Evolutionary conservation across 2,888 invertebrate genomes (phyloP), one percentile per base, ranked within the genome.

Genomic region (Scaptomyza flava): DNA sequence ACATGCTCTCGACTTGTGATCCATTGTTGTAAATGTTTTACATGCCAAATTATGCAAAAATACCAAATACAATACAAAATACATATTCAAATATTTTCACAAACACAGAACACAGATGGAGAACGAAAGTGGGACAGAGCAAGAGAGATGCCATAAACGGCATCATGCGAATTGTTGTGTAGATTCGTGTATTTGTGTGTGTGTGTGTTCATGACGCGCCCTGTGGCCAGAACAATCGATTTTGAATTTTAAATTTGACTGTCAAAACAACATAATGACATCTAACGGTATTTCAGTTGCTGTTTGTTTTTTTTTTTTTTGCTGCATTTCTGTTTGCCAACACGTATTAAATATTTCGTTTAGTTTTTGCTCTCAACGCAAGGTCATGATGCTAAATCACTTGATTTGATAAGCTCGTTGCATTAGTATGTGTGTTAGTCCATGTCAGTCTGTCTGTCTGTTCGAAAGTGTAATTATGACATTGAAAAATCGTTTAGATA

Each of bases 41-140:
- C 84, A 85, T 85, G 87, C 80, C 85, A 85, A 85, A 85, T 85
- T 89, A 85, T 85, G 84, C 84, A 84, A 85, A 87, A 85, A 85
- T 81, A 68, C 67, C 75, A 88, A 72, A 63, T 60, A 57, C 70
- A 78, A 86, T 86, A 73, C 87, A 57, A 68, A 78, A 86, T 85
- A 74, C 87, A 87, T 88, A 84, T 84, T 87, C 89, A 83, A 83
- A 88, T 81, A 86, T 67, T 68, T 72, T 48, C 38, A 60, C 34
- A 52, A 20, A 63, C n/a, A 46, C 63, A 47, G 6, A 14, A 30
- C 6, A 9, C 20, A 54, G 17, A 60, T 8, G 33, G 11, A 11
- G 41, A 17, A 41, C 17, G 17, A 14, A 57, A 50, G 14, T 48
- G 50, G 14, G 31, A 46, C 45, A 52, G 56, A 45, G 47, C 45